phyloP scores from a whole-genome alignment of 2,797 vertebrate species.

The Lacerta viridis region DNA sequence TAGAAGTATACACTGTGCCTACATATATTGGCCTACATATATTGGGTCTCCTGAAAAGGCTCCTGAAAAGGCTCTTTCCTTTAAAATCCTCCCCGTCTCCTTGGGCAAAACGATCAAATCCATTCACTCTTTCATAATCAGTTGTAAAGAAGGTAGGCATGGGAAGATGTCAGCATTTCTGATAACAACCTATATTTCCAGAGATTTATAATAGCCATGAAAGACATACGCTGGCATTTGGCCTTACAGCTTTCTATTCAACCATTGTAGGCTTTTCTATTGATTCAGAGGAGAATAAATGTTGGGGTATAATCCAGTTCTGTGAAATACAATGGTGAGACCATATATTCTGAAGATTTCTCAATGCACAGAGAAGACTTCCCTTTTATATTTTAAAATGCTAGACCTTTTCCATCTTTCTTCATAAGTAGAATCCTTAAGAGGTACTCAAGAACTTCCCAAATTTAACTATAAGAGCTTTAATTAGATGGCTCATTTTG shows the following conservation, averaged over 20 bases:
- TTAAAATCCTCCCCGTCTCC: background rate
- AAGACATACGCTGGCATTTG: background rate
- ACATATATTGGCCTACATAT: background rate
- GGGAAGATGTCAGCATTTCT: constrained; percentile 20
- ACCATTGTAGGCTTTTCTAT: constrained; percentile 31
- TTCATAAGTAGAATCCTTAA: background rate
- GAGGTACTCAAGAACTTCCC: too few species aligned
- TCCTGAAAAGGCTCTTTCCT: background rate
- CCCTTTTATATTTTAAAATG: constrained; percentile 7
- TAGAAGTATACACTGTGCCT: background rate
- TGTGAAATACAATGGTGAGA: constrained; percentile 30
- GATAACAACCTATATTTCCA: constrained; percentile 22
- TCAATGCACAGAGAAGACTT: background rate
- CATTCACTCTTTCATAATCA: constrained; percentile 1
- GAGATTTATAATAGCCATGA: background rate
- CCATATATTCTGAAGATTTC: constrained; percentile 2
- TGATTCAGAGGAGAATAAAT: constrained; percentile 12
- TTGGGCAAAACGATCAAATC: background rate
- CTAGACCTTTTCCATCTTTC: constrained; percentile 12
- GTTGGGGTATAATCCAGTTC: constrained; percentile 18
- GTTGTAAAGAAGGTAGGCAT: background rate
- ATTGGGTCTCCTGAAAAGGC: background rate
- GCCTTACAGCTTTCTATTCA: constrained; percentile 42
- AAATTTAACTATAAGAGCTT: too few species aligned
- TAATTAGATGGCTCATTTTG: too few species aligned